These are phyloP conservation scores for Argynnis bischoffii DNA, from an alignment of 2,888 invertebrate species.

Conservation along the genomic window DNA sequence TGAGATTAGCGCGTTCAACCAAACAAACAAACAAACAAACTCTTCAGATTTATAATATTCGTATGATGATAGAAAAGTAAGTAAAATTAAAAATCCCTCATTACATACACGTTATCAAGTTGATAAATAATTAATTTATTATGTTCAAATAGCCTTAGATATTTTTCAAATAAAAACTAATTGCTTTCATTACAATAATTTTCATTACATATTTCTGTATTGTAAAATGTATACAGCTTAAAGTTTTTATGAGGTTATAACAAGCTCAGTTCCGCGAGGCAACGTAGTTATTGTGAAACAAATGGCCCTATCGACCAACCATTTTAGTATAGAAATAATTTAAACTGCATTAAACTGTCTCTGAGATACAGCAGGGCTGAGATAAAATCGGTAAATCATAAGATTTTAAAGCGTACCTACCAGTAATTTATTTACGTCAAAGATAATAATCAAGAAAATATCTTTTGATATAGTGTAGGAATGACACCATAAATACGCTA, in stretches of 20 bases:
- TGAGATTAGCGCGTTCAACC: too few relatives aligned
- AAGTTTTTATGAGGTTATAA: constrained; percentile 34
- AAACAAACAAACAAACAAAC: too few relatives aligned
- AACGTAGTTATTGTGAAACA: constrained; percentile 45
- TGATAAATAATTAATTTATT: too few relatives aligned
- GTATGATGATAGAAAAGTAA: too few relatives aligned
- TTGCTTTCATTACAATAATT: too few relatives aligned
- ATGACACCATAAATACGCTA: constrained; percentile 18
- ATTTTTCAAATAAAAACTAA: too few relatives aligned
- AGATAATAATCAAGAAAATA: constrained; percentile 34
- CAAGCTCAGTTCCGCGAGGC: constrained; percentile 44
- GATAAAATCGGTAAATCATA: constrained; percentile 40
- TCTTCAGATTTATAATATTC: too few relatives aligned
- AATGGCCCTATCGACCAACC: constrained; percentile 42
- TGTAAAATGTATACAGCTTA: too few relatives aligned
- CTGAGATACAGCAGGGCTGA: constrained; percentile 35
- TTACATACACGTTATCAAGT: too few relatives aligned
- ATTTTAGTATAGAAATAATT: constrained; percentile 43
- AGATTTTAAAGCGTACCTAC: constrained; percentile 34
- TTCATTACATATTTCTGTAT: too few relatives aligned
- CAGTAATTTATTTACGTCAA: constrained; percentile 36
- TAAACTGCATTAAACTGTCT: constrained; percentile 43
- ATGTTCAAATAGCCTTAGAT: too few relatives aligned
- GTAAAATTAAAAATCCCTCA: too few relatives aligned
- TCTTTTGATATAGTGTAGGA: constrained; percentile 25